A percentile compares a stretch with the other conserved stretches of the same genome.
These are phyloP conservation scores for Aphodius sticticus DNA, from an alignment of 2,888 invertebrate species.

Conservation along the genomic window DNA sequence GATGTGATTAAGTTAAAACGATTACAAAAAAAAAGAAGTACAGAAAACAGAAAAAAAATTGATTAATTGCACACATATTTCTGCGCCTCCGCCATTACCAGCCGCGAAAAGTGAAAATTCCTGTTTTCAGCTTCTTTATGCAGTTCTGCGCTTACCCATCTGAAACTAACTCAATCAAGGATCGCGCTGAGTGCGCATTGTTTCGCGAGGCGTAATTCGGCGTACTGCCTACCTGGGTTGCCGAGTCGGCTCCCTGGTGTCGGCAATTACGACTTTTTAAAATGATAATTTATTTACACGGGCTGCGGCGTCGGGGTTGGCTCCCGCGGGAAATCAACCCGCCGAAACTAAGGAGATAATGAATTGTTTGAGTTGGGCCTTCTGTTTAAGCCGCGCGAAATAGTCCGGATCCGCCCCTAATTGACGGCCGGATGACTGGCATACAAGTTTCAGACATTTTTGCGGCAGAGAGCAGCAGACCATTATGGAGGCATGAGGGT, in stretches of 20 bases:
- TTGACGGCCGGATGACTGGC: neutral
- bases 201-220: neutral
- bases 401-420: neutral
- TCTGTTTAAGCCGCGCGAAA: neutral
- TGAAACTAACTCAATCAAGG: neutral
- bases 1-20: too few relatives aligned
- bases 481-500: neutral
- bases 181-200: neutral
- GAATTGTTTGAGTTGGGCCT: neutral
- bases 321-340: neutral
- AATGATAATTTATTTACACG: neutral
- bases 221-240: neutral
- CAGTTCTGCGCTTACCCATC: neutral
- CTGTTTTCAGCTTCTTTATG: too few relatives aligned
- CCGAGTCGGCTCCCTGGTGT: neutral
- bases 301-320: neutral
- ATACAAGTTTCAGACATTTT: neutral
- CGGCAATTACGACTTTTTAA: slow-evolving; percentile 4
- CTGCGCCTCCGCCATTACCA: too few relatives aligned
- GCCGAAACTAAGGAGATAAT: neutral
- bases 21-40: too few relatives aligned
- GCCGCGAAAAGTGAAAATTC: too few relatives aligned
- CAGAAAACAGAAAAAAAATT: too few relatives aligned
- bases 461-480: neutral
- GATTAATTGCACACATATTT: too few relatives aligned